phyloP scores from a whole-genome alignment of 37 sponge, comb jelly and placozoan species.

The Amphimedon queenslandica region DNA sequence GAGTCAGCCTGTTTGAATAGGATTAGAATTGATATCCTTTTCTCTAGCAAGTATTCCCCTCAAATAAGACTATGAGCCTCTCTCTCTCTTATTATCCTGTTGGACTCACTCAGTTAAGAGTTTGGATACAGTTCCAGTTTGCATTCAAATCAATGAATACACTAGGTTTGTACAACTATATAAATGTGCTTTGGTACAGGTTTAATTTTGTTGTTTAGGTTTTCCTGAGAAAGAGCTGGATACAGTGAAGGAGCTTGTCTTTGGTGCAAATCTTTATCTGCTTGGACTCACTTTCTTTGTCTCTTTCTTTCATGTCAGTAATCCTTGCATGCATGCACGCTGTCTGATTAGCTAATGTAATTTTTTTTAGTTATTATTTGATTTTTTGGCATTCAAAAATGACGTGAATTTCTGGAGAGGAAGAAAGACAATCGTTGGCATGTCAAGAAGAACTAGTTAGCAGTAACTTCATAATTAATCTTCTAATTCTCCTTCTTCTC shows the following conservation, averaged over 20 bases:
- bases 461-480: background rate
- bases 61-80: slow-evolving; percentile 40
- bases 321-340: background rate
- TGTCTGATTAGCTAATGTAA: background rate
- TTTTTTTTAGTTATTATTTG: slow-evolving; percentile 78
- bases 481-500: background rate
- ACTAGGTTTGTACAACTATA: slow-evolving; percentile 64
- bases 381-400: slow-evolving; percentile 95
- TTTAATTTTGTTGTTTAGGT: slow-evolving; percentile 51
- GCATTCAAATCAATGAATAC: slow-evolving; percentile 40
- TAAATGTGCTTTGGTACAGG: no score
- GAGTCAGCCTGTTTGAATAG: no score
- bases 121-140: slow-evolving; percentile 58
- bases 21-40: no score
- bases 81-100: slow-evolving; percentile 64
- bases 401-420: slow-evolving; percentile 84
- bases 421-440: slow-evolving; percentile 79
- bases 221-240: slow-evolving; percentile 90
- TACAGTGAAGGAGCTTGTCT: slow-evolving; percentile 81
- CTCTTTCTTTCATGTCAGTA: slow-evolving; percentile 77
- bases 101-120: slow-evolving; percentile 57
- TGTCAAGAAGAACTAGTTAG: slow-evolving; percentile 71
- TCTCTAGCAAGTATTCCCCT: no score
- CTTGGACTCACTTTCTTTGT: slow-evolving; percentile 82
- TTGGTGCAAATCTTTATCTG: slow-evolving; percentile 68